Conservation (phyloP, 2,888 invertebrate genomes). For the Cephus rjabovi region DNA sequence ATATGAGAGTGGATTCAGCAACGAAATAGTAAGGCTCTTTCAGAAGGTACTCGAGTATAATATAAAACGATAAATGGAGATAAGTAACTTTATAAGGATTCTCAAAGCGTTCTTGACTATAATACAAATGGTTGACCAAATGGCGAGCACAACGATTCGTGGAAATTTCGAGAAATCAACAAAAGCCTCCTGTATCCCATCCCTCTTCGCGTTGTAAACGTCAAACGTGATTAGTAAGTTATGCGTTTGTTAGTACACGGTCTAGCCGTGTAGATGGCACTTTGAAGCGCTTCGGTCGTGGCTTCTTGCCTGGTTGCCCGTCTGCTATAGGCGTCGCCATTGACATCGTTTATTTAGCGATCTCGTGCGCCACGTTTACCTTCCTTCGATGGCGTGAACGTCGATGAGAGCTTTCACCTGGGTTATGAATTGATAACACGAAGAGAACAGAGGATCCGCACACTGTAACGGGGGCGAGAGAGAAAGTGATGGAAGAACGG, state of each 20-base stretch:
- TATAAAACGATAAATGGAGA: not conserved
- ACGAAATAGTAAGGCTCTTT: not conserved
- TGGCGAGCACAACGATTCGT: not conserved
- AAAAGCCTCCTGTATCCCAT: not conserved
- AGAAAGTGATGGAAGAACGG: not conserved
- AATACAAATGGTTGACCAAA: not conserved
- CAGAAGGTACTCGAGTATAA: not conserved
- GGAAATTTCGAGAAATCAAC: not conserved
- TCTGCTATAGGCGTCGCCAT: not conserved
- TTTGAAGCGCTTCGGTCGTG: not conserved
- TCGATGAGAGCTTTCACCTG: not conserved
- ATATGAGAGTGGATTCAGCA: not conserved
- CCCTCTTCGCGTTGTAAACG: too few relatives aligned
- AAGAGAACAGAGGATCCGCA: not conserved
- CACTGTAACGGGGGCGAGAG: not conserved
- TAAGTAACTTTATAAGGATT: not conserved
- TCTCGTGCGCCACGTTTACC: not conserved
- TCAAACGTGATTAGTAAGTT: not conserved
- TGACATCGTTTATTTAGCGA: not conserved
- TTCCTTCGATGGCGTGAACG: not conserved
- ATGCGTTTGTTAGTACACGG: not conserved
- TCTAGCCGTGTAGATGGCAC: not conserved
- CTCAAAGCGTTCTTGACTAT: not conserved
- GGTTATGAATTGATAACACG: constrained; percentile 1
- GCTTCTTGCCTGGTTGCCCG: not conserved